Evolutionary conservation across 2,113 vertebrate genomes (phyloP).

Genomic region (Noctilio leporinus): DNA sequence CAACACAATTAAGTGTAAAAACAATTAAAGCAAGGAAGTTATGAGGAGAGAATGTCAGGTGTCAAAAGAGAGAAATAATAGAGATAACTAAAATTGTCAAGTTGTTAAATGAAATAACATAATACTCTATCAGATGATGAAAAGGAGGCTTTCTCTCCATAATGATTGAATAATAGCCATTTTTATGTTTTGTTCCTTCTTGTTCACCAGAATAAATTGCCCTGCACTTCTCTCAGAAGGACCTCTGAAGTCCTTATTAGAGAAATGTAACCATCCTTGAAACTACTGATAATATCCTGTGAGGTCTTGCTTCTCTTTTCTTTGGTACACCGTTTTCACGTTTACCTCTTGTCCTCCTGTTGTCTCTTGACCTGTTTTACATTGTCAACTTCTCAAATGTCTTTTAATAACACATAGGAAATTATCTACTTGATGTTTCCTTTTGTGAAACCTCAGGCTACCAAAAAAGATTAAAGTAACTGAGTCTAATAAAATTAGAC

Average conservation of each 20-base stretch:
- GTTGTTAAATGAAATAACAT: not conserved
- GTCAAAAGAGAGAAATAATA: not conserved
- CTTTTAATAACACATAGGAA: conserved; percentile 30
- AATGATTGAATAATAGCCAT: not conserved
- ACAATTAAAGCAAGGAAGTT: not conserved
- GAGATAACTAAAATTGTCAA: not conserved
- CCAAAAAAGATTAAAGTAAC: conserved; percentile 28
- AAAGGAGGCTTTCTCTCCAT: not conserved
- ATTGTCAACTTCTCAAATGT: not conserved
- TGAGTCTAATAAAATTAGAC: not conserved
- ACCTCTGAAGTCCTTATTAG: not conserved
- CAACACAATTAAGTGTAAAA: not conserved
- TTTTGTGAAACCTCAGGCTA: conserved; percentile 19
- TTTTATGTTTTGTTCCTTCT: not conserved
- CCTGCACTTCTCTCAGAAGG: not conserved
- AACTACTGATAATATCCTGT: not conserved
- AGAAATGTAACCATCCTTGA: not conserved
- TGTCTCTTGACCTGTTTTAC: conserved; percentile 4
- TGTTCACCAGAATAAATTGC: not conserved
- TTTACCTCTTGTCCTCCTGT: not conserved
- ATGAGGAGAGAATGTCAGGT: not conserved
- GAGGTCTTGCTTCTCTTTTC: not conserved
- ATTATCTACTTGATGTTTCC: conserved; percentile 13
- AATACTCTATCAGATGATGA: not conserved
- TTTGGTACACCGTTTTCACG: not conserved